A percentile compares a stretch with the other conserved stretches of the same genome.
Conservation (phyloP, 2,888 invertebrate genomes). For the Vesta saturnalis region DNA sequence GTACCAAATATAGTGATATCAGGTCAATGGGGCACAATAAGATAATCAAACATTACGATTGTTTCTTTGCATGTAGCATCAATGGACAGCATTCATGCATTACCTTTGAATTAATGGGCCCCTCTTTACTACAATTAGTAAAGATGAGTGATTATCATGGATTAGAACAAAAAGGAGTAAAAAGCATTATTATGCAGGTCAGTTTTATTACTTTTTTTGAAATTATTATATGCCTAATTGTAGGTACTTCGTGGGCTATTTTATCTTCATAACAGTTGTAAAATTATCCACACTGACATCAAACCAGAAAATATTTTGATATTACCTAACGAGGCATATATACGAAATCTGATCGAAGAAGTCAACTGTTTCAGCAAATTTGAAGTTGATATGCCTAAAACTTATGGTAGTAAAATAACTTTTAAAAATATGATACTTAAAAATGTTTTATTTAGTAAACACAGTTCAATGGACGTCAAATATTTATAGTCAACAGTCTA, state of each 20-base stretch:
- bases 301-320: constrained; percentile 81
- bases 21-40: constrained; percentile 73
- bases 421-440: background rate
- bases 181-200: no score
- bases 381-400: constrained; percentile 72
- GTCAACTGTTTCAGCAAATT: constrained; percentile 73
- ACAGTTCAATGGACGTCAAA: constrained; percentile 36
- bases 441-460: constrained; percentile 11
- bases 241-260: constrained; percentile 75
- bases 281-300: constrained; percentile 76
- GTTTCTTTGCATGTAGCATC: constrained; percentile 81
- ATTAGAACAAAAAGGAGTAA: constrained; percentile 77
- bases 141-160: constrained; percentile 84
- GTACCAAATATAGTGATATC: constrained; percentile 70
- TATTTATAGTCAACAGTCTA: background rate
- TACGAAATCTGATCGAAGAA: constrained; percentile 71
- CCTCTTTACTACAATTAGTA: constrained; percentile 83
- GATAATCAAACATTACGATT: constrained; percentile 81
- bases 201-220: no score
- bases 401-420: constrained; percentile 64
- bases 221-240: no score
- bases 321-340: constrained; percentile 69
- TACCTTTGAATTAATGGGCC: constrained; percentile 85
- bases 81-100: constrained; percentile 84
- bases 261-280: constrained; percentile 83